Conservation (phyloP, 2,113 vertebrate species). For the Pheucticus melanocephalus region DNA sequence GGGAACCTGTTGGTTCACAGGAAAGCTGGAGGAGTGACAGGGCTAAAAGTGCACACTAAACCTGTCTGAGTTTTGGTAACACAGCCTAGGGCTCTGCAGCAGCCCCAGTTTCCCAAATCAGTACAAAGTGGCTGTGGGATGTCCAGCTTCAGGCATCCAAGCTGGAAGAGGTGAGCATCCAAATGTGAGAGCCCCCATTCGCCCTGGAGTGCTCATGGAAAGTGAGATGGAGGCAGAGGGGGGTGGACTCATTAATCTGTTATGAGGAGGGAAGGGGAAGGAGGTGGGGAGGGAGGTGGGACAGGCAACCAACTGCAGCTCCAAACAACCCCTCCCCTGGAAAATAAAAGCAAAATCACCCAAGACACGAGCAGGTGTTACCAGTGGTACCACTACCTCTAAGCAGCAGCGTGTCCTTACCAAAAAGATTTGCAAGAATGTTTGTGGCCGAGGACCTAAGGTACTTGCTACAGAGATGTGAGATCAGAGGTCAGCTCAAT, state of each 20-base stretch:
- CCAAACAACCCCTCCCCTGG: background rate
- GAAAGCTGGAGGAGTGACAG: background rate
- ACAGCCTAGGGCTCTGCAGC: background rate
- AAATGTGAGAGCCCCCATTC: fast-evolving
- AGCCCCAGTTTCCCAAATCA: background rate
- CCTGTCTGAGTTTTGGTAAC: background rate
- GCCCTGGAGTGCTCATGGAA: background rate
- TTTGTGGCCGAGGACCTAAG: constrained; percentile 78
- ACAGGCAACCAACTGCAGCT: background rate
- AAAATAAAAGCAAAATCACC: background rate
- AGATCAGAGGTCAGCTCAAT: constrained; percentile 88
- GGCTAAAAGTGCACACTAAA: background rate
- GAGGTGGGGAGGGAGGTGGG: background rate
- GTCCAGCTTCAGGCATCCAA: background rate
- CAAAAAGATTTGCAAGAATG: constrained; percentile 77
- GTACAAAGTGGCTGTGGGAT: background rate
- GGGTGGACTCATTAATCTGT: background rate
- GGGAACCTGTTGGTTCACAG: background rate
- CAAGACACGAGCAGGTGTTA: constrained; percentile 42
- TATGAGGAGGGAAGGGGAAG: background rate
- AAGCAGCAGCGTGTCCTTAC: constrained; percentile 72
- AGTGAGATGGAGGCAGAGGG: background rate
- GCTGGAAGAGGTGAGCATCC: background rate
- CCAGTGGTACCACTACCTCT: constrained; percentile 64
- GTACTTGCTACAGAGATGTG: constrained; percentile 82